Evolutionary conservation across 2,888 invertebrate genomes (phyloP).

Genomic region (Caenorhabditis afra): DNA sequence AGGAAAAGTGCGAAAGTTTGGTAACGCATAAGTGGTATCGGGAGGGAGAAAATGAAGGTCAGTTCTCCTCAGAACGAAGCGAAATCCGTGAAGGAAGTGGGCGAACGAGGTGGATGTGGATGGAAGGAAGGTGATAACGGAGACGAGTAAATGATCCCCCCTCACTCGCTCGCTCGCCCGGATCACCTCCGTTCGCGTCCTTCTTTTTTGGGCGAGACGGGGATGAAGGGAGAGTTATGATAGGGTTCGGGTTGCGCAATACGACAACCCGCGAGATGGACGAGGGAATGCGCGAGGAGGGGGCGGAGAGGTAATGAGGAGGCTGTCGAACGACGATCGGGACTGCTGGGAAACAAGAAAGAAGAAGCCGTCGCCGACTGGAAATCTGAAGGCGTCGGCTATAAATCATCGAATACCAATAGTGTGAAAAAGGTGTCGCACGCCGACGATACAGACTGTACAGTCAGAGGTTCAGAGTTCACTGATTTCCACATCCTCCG

Average conservation of each 20-base stretch:
- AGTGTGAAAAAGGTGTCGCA: too few relatives aligned
- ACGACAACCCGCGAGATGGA: conserved; percentile 52
- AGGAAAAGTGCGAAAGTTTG: conserved; percentile 49
- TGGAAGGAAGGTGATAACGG: conserved; percentile 47
- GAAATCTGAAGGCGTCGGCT: too few relatives aligned
- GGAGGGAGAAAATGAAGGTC: conserved; percentile 43
- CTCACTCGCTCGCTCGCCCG: conserved; percentile 1
- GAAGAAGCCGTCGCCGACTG: neutral
- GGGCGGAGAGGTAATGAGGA: conserved; percentile 15
- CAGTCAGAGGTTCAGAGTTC: too few relatives aligned
- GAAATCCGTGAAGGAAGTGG: conserved; percentile 22
- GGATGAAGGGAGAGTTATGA: conserved; percentile 38
- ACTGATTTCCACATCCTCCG: too few relatives aligned
- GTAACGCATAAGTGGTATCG: conserved; percentile 41
- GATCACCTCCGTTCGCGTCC: conserved; percentile 12
- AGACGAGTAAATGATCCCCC: conserved; percentile 41
- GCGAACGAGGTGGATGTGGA: conserved; percentile 2
- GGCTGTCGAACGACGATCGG: neutral
- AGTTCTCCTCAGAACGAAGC: conserved; percentile 17
- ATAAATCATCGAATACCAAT: too few relatives aligned
- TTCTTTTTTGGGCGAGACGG: conserved; percentile 33
- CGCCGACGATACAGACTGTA: too few relatives aligned
- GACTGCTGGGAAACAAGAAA: conserved; percentile 1
- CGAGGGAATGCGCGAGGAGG: conserved; percentile 42
- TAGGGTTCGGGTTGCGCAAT: conserved; percentile 58